A percentile compares a stretch with the other conserved stretches of the same genome.
phyloP scores from a whole-genome alignment of 2,113 vertebrate genomes.

The Lampris megalopsis region DNA sequence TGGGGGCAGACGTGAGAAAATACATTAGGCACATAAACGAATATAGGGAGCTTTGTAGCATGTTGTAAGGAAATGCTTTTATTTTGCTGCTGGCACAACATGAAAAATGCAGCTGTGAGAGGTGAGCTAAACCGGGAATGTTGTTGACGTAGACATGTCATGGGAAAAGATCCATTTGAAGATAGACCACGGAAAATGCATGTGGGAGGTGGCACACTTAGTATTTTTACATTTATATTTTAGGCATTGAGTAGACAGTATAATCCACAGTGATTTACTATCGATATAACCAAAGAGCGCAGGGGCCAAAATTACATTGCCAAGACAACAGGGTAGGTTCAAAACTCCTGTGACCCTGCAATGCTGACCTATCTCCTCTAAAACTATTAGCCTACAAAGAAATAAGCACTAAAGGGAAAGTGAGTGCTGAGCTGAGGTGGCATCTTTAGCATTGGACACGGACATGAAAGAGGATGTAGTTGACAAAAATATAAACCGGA shows the following conservation, averaged over 20 bases:
- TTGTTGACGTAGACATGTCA: neutral
- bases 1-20: too few relatives aligned
- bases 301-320: conserved; percentile 5
- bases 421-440: conserved; percentile 18
- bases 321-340: conserved; percentile 5
- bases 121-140: neutral
- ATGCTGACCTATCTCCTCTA: conserved; percentile 11
- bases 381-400: neutral
- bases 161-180: conserved; percentile 1
- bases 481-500: neutral
- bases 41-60: too few relatives aligned
- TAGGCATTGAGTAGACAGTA: neutral
- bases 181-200: neutral
- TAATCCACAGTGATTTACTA: conserved; percentile 18
- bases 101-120: neutral
- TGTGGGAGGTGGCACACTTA: conserved; percentile 6
- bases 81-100: neutral
- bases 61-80: too few relatives aligned
- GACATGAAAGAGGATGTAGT: conserved; percentile 1
- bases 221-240: conserved; percentile 2
- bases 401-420: neutral
- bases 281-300: neutral
- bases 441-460: conserved; percentile 50
- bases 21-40: too few relatives aligned
- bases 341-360: neutral